Evolutionary conservation across 1,140 invertebrate species (phyloP), one percentile per base, ranked within the genome.

Genomic region (Agraylea sexmaculata): DNA sequence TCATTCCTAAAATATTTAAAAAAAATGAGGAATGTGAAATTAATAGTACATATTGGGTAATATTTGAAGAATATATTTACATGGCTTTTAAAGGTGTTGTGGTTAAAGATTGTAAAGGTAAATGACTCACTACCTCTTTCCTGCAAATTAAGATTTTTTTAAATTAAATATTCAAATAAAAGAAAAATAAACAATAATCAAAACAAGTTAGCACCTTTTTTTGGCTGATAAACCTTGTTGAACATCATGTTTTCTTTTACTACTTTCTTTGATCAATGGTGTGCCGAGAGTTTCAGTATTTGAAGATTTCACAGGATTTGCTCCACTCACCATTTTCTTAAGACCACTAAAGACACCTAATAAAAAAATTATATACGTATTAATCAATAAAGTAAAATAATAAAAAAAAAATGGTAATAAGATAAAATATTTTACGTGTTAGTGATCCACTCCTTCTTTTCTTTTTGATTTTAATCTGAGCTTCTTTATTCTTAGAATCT

Each of bases 371-470:
- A 23, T 40, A 29, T 13, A 17, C 21, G 29, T 36, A n/a, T 36
- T 23, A 10, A 47, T 34, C 15, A 33, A 5, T 29, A 46, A 31
- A 41, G 7, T n/a, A n/a, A n/a, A n/a, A n/a, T 37, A 36, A 36
- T 7, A 46, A 19, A 40, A 45, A 40, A 8, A 40, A 21, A 17
- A 34, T 25, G 21, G 19, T 20, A n/a, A 28, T n/a, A 33, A 20
- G 8, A 21, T 37, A 40, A 18, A 40, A 36, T 19, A 38, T 62
- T 66, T 68, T 71, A 86, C 83, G 73, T 66, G 83, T 85, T 44
- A 87, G 68, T 53, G 83, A 86, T 52, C 83, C 81, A 72, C 82
- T 87, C 50, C 83, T 67, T 51, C 78, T 65, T 59, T 81, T 80
- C 54, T 82, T 83, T 52, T 75, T 78, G 54, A 76, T 78, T 52